phyloP scores from a whole-genome alignment of 1,140 invertebrate genomes.

The Drosophila serrata region DNA sequence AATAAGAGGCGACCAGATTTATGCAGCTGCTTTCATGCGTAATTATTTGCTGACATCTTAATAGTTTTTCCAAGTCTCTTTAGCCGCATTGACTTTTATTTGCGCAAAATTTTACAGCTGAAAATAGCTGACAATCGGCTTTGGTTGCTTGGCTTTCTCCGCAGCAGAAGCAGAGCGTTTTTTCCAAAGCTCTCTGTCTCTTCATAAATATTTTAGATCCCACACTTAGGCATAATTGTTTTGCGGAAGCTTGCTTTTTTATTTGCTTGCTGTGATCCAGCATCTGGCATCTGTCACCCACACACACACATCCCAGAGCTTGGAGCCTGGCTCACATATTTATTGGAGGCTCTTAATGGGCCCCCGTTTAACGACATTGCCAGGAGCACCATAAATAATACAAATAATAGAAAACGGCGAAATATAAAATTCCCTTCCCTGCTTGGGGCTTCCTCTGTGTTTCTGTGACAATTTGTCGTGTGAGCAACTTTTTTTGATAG shows the following conservation, averaged over 20 bases:
- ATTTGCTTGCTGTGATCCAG: slow-evolving; percentile 32
- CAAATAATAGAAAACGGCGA: slow-evolving; percentile 73
- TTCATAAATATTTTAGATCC: slow-evolving; percentile 72
- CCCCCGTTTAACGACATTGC: slow-evolving; percentile 71
- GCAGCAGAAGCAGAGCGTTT: background rate
- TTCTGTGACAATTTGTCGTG: slow-evolving; percentile 74
- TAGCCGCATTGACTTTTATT: slow-evolving; percentile 35
- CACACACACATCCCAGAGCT: slow-evolving; percentile 16
- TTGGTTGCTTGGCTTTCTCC: slow-evolving; percentile 15
- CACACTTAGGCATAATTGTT: slow-evolving; percentile 79
- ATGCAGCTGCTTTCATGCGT: slow-evolving; percentile 72
- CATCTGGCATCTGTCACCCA: slow-evolving; percentile 66
- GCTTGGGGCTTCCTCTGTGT: slow-evolving; percentile 25
- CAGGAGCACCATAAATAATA: slow-evolving; percentile 75
- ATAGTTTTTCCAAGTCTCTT: slow-evolving; percentile 72
- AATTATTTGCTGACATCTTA: slow-evolving; percentile 84
- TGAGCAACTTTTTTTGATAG: slow-evolving; percentile 80
- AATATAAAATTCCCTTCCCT: slow-evolving; percentile 69
- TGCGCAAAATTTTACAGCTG: slow-evolving; percentile 33
- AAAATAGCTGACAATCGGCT: slow-evolving; percentile 36
- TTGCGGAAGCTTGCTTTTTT: slow-evolving; percentile 47
- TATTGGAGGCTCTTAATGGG: slow-evolving; percentile 63
- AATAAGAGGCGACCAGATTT: slow-evolving; percentile 68
- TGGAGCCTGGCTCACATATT: slow-evolving; percentile 9
- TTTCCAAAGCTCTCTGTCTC: background rate